Evolutionary conservation across 2,113 vertebrate genomes (phyloP), one percentile per base, ranked within the genome.

Genomic region (Bettongia penicillata): DNA sequence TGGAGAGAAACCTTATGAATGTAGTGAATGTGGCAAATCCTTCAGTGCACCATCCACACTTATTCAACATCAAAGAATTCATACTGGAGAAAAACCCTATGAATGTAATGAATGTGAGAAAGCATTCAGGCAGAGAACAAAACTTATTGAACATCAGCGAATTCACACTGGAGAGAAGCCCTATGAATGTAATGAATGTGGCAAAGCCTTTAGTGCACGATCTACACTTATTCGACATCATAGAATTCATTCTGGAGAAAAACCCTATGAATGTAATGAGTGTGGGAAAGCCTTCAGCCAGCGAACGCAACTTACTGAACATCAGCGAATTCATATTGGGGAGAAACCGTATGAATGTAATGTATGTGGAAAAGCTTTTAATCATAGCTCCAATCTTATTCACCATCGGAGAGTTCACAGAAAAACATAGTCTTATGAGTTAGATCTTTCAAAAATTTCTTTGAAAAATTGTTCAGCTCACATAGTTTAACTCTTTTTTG

Each of bases 331-430:
- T 90, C 90, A 90, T 51, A 84, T n/a, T 84, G 68, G 98, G 52
- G 97, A 96, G 95, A 98, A 98, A 19, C 98, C 98, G 0, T 98
- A 98, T 16, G 97, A 97, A 19, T 97, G 97, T 90, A 68, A 92
- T 53, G 96, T 98, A 9, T 98, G 97, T 37, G 51, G 96, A 61
- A 98, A 98, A 25, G 77, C 96, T 93, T 98, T 98, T 93, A 91
- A 96, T 90, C 97, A 98, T 3, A 98, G 97, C 0, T 97, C 97
- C n/a, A 97, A 98, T 90, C 94, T 98, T 8, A 98, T 96, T 61
- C 98, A 98, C 2, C 98, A 98, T 28, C 95, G 94, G 48, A 52
- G 97, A 50, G 96, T 98, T 23, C 98, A 98, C 6, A 51, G 95
- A 0, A 96, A 94, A n/a, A 95, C 97, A 84, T 50, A 94, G 0